Evolutionary conservation across 2,797 vertebrate species (phyloP).

Genomic region (Dromococcyx pavoninus): DNA sequence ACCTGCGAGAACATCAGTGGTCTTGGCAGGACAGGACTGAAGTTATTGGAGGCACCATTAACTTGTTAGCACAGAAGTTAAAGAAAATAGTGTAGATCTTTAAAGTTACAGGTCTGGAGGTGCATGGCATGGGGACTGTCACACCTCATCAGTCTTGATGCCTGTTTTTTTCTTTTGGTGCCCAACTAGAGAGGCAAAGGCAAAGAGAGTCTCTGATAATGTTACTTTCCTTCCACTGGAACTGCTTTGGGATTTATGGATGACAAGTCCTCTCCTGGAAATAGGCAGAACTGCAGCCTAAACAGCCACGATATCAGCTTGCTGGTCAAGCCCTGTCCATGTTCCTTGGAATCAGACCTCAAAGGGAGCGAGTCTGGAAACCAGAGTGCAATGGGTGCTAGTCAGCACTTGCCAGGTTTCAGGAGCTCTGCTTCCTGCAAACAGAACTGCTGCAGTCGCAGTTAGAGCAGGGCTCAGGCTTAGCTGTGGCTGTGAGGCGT

Average conservation of each 20-base stretch:
- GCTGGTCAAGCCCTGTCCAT: accelerated
- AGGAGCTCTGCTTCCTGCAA: neutral
- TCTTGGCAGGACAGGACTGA: neutral
- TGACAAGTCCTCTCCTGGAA: neutral
- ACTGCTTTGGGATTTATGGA: neutral
- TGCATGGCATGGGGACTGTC: accelerated
- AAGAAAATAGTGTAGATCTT: neutral
- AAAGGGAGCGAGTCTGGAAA: accelerated
- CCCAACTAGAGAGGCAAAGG: neutral
- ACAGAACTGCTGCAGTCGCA: accelerated
- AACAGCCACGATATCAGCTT: accelerated
- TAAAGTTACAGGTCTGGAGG: neutral
- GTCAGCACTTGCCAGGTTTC: neutral
- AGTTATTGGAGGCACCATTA: accelerated
- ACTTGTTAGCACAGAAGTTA: neutral
- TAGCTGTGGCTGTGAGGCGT: neutral
- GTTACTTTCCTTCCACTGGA: neutral
- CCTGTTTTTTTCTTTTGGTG: neutral
- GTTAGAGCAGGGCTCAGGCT: accelerated
- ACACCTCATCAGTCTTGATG: neutral
- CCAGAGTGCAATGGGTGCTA: accelerated
- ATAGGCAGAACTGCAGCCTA: accelerated
- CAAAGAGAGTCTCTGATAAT: neutral
- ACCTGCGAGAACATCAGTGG: neutral
- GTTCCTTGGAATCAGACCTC: neutral